Base-by-base conservation (phyloP, 2,888 invertebrate genomes). In the Cybosia mesomella region DNA sequence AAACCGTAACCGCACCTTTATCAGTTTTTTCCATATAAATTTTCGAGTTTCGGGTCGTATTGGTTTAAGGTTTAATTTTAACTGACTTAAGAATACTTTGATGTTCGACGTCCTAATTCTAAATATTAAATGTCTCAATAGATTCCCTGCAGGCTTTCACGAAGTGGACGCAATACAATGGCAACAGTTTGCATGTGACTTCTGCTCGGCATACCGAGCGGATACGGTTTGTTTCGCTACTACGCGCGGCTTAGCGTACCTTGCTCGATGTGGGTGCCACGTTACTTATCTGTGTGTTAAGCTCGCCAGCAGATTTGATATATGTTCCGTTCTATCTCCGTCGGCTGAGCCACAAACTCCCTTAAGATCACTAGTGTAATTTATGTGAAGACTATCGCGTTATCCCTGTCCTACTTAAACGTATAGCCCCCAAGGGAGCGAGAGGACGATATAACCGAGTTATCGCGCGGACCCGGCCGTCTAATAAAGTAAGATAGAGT, bases 401-500 rank as follows among this genome's bases (percentile, higher is more conserved):
- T 58, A 59, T 77, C 80, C 78, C 65, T 64, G 63, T 80, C 68
- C 15, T 18, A 64, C 73, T 67, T 67, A 66, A 66, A 34, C 59
- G 65, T 58, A 67, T 66, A 62, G 67, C 65, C 34, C 62, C 39
- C 54, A 57, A n/a, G 36, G 55, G 69, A 75, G 59, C 58, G 60
- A 53, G 70, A 75, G 61, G 54, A 59, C 66, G 58, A 64, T 49
- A 68, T 66, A 72, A 70, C 65, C 67, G 73, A 73, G 67, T 68
- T 75, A 75, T 75, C 73, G 66, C 58, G 43, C 54, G 70, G 61
- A 67, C 68, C 71, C 69, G 75, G 55, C 68, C 71, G 71, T 67
- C 72, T 70, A 79, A 75, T 80, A 81, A 81, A 80, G 72, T 77
- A 77, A 80, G 77, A 81, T 80, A 80, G 79, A 80, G 72, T 71